Percentiles rank a stretch among this genome's conserved stretches.
phyloP scores from a whole-genome alignment of 2,113 vertebrate genomes.

The Miniopterus natalensis region DNA sequence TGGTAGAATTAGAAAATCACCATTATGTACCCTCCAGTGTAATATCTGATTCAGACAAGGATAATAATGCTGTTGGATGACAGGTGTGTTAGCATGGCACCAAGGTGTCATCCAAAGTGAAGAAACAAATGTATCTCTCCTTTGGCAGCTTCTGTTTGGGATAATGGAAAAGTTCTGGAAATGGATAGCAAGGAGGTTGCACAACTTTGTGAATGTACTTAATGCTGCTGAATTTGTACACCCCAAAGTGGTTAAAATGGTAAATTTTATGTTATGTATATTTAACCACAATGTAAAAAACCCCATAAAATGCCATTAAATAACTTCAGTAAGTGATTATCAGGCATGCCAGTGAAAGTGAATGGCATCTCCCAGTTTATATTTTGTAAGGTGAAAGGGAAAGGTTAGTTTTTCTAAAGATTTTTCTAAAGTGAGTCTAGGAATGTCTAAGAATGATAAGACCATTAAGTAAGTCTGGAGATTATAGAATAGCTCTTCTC shows the following conservation, averaged over 20 bases:
- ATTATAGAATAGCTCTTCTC: background rate
- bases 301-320: background rate
- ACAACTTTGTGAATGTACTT: background rate
- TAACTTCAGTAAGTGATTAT: constrained; percentile 22
- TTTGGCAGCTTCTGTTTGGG: background rate
- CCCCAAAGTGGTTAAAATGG: background rate
- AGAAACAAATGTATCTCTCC: background rate
- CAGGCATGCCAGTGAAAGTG: background rate
- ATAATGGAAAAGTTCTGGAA: background rate
- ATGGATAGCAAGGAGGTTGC: background rate
- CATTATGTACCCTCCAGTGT: background rate
- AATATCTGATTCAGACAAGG: background rate
- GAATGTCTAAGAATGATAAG: background rate
- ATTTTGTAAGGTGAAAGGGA: background rate
- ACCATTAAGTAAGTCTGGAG: background rate
- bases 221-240: background rate
- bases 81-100: background rate
- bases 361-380: constrained; percentile 35
- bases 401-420: background rate
- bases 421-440: background rate
- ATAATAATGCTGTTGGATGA: background rate
- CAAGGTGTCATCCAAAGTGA: background rate
- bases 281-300: background rate
- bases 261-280: background rate
- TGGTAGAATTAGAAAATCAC: constrained; percentile 3